phyloP scores from a whole-genome alignment of 1,140 invertebrate species.

The Brachystomella parvula region DNA sequence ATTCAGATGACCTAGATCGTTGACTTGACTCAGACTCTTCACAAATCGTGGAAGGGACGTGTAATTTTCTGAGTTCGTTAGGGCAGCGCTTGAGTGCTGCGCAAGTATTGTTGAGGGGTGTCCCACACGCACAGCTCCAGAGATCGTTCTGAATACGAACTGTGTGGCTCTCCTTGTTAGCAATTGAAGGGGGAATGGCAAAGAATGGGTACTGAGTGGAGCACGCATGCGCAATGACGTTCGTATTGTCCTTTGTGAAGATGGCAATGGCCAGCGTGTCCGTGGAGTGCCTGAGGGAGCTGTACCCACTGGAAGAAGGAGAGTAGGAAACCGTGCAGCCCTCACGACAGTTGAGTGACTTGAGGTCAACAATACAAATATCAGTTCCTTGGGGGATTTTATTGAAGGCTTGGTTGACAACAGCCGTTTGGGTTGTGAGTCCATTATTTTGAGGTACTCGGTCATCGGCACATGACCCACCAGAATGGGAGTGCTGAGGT shows the following conservation, averaged over 20 bases:
- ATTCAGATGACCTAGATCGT: slow-evolving; percentile 20
- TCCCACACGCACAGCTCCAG: not conserved
- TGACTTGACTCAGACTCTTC: slow-evolving; percentile 37
- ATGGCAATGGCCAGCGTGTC: slow-evolving; percentile 22
- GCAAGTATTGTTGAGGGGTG: not conserved
- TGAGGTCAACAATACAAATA: slow-evolving; percentile 24
- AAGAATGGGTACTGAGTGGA: slow-evolving; percentile 24
- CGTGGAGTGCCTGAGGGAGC: slow-evolving; percentile 31
- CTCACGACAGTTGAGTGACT: too few species aligned
- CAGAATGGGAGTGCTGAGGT: slow-evolving; percentile 4
- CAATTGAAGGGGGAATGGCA: not conserved
- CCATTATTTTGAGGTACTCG: not conserved
- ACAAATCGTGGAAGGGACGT: slow-evolving; percentile 35
- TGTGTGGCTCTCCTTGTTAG: not conserved
- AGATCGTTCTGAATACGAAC: slow-evolving; percentile 1
- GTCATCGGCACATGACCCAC: too few species aligned
- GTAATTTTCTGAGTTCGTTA: slow-evolving; percentile 22
- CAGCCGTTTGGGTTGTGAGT: not conserved
- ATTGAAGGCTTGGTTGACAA: not conserved
- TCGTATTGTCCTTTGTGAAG: slow-evolving; percentile 13
- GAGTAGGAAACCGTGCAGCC: slow-evolving; percentile 24
- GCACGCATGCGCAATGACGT: slow-evolving; percentile 2
- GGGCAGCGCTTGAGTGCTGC: slow-evolving; percentile 16
- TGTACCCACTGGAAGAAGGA: slow-evolving; percentile 35
- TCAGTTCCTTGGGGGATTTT: not conserved